Percentiles rank a stretch among this genome's conserved stretches.
Conservation (phyloP, 37 sponge, comb jelly and placozoan species). For the Bolinopsis microptera region DNA sequence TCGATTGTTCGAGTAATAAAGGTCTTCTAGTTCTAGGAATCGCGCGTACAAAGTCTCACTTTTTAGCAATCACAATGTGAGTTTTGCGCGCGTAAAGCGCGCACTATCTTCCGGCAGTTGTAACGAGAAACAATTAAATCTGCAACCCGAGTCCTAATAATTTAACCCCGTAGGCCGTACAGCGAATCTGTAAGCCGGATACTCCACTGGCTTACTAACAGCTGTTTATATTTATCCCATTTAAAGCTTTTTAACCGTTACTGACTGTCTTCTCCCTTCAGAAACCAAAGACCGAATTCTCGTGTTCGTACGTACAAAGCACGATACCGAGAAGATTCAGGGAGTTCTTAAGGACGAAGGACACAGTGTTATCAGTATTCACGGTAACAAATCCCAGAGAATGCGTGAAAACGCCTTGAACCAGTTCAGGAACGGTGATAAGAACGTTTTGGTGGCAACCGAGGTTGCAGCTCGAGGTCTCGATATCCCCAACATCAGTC, state of each 20-base stretch:
- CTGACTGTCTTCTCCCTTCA: too few species aligned
- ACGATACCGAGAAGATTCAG: slow-evolving; percentile 60
- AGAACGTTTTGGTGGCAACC: slow-evolving; percentile 54
- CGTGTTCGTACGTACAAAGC: slow-evolving; percentile 46
- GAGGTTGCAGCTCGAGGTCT: slow-evolving; percentile 66
- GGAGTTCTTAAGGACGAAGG: slow-evolving; percentile 39
- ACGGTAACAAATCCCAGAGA: slow-evolving; percentile 62
- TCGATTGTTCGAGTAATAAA: too few species aligned
- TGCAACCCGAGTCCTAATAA: too few species aligned
- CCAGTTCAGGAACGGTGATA: slow-evolving; percentile 64
- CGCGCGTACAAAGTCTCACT: background rate
- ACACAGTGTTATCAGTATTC: slow-evolving; percentile 53
- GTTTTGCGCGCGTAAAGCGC: background rate
- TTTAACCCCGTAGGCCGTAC: too few species aligned
- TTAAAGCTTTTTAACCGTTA: too few species aligned
- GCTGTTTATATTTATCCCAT: too few species aligned
- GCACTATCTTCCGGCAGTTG: too few species aligned
- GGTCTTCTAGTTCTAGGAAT: background rate
- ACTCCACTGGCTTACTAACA: too few species aligned
- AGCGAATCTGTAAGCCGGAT: too few species aligned
- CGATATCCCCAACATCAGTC: slow-evolving; percentile 47
- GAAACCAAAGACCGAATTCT: slow-evolving; percentile 22
- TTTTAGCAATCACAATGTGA: slow-evolving; percentile 1
- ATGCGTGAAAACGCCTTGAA: slow-evolving; percentile 51
- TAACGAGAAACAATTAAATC: too few species aligned